Evolutionary conservation across 1,140 invertebrate genomes (phyloP), one percentile per base, ranked within the genome.

Genomic region (Camponotus vicinus): DNA sequence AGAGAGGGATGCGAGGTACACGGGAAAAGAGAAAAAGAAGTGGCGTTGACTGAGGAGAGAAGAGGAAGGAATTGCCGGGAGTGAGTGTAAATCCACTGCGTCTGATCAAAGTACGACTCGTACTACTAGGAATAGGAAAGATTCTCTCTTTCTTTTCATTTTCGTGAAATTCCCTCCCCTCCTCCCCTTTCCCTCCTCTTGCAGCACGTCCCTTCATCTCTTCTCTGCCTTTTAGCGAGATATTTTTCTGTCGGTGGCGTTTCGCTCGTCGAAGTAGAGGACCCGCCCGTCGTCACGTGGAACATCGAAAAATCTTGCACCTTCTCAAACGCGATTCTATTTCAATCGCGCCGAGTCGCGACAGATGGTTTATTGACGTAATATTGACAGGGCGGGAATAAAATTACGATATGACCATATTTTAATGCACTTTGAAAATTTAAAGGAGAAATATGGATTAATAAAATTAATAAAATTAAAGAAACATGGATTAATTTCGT

Each of bases 41-140:
- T 63, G 55, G n/a, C 15, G 13, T 3, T 27, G 40, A 70, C 18
- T 13, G 45, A 0, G 45, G 11, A 13, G 52, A n/a, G 57, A 18
- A 45, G 9, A 57, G 42, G 75, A 86, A 18, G 45, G 55, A 70
- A 89, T 88, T 89, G 87, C 34, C 76, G 49, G 77, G 86, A 79
- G 82, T 86, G 75, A 91, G 86, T 82, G 89, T 93, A 93, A 93
- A 93, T 93, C 90, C 87, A 93, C 91, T 86, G 86, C 84, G 85
- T 76, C 92, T 92, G 92, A 93, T 93, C 92, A 93, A 93, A 93
- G 92, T 90, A 90, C 88, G 90, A 92, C 91, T 88, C 88, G 85
- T 88, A 77, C 88, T 89, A 90, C 88, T 88, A 85, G 87, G 79
- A 91, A 76, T 83, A 84, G 85, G 83, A 80, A 88, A 88, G 88